Evolutionary conservation across 2,113 vertebrate species (phyloP), one percentile per base, ranked within the genome.

Genomic region (Callipepla californica): DNA sequence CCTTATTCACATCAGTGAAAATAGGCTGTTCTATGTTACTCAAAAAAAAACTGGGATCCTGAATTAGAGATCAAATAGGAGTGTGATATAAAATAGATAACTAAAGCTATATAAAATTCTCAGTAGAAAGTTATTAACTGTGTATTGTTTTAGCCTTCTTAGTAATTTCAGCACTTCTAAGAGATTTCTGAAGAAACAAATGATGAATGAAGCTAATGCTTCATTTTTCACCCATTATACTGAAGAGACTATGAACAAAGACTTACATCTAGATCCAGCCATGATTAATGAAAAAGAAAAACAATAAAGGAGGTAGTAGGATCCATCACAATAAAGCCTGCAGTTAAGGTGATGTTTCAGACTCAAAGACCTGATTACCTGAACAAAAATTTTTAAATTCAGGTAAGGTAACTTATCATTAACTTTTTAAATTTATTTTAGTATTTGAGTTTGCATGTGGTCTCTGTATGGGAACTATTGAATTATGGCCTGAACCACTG

Each of bases 101-200:
- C 26, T 76, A 20, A 20, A 93, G 11, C 38, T 77, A 16, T 42
- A 11, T 47, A 59, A 75, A 80, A 80, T 82, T 10, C 14, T 55
- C 23, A 58, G 8, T 45, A 34, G 13, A 59, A 50, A 10, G 8
- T 30, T 92, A 40, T 36, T 65, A 25, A 53, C 32, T 61, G 12
- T 26, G 59, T 50, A 59, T 69, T 87, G 8, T 34, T 78, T 57
- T 75, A 78, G 7, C 2, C 66, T 89, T 95, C 61, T 67, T 50
- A 25, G 44, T 47, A 58, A 57, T 76, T 14, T 76, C 45, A 34
- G 19, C 23, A 57, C 50, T 85, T 73, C 6, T 25, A 76, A n/a
- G 11, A 55, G 28, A 50, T 50, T 93, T 82, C 30, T 85, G 73
- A 91, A 61, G 59, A 83, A 95, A 89, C 3, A 90, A 67, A 70